These are phyloP conservation scores for Aphelenchoides avenae DNA, from an alignment of 1,140 invertebrate species.

Conservation along the genomic window DNA sequence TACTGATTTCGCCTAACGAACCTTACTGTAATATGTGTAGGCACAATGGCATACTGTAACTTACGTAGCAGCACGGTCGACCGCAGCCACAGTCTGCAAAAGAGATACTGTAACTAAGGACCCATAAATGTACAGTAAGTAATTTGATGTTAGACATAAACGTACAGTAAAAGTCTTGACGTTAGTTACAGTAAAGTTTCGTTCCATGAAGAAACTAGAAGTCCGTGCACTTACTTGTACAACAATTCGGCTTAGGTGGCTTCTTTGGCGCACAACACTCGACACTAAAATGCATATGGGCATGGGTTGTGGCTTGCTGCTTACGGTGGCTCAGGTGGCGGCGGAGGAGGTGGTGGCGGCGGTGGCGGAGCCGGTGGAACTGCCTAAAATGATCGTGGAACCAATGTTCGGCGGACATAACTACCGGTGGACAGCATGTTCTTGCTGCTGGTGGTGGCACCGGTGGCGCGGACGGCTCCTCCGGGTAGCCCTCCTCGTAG, in stretches of 20 bases:
- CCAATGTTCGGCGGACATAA: no score
- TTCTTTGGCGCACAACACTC: conserved; percentile 39
- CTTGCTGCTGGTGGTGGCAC: conserved; percentile 27
- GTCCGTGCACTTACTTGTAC: no score
- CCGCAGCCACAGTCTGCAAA: conserved; percentile 43
- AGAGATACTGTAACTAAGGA: neutral
- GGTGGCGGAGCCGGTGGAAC: conserved; percentile 32
- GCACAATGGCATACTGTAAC: no score
- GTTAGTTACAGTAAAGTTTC: no score
- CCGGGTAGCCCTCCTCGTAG: conserved; percentile 39
- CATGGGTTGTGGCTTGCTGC: no score
- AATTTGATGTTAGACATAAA: neutral
- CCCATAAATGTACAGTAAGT: neutral
- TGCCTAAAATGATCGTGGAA: no score
- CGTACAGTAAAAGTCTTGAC: neutral
- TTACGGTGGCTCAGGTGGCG: conserved; percentile 41
- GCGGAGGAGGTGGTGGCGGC: conserved; percentile 37
- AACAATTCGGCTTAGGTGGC: conserved; percentile 12
- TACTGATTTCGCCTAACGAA: no score
- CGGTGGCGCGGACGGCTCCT: conserved; percentile 14
- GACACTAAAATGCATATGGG: no score
- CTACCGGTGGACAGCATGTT: conserved; percentile 43
- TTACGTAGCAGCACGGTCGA: conserved; percentile 44
- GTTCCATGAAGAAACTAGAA: no score
- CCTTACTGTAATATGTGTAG: no score